Base-by-base conservation (phyloP, 2,797 vertebrate species). In the Graptemys geographica region DNA sequence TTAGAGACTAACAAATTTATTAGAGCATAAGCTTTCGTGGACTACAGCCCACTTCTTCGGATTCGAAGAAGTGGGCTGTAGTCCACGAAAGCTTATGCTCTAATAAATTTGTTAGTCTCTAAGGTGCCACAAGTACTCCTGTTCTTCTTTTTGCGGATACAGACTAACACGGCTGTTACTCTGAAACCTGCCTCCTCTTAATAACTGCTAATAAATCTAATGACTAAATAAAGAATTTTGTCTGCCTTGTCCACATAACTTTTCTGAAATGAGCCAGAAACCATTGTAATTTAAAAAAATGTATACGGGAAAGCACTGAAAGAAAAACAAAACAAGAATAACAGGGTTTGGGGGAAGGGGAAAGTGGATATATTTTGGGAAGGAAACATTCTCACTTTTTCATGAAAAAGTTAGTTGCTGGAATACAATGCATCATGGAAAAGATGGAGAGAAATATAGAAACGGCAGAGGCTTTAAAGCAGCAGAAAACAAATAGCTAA, bases 271-370 rank as follows among this genome's bases (percentile, higher is more conserved):
- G 90, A 88, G 49, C 28, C 65, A 81, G 56, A 96, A 83, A 57
- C 33, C 41, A 5, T 84, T 93, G 84, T 94, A 96, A 92, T 72
- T 90, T 90, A 62, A 87, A 56, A 65, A 96, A 41, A 72, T 69
- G n/a, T 89, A 94, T 76, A 94, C 72, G 88, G 95, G 81, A 86
- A 90, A 92, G 7, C 9, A 91, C 91, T 11, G 41, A 19, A 87
- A 51, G 82, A 96, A 95, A 88, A 7, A 57, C 78, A 33, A 91
- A 94, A 86, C 4, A 37, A 86, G 3, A 86, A 2, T 76, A 95
- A 94, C 83, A 94, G 92, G 86, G 93, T 94, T 56, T 94, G 11
- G 3, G 11, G 84, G 18, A 8, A 65, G 72, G 59, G 23, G 25
- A 33, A 89, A 83, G 49, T 56, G 86, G 41, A 81, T 69, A 80